These are phyloP conservation scores for Chironex yamaguchii DNA, from an alignment of 30 jellyfish, hydroid and myxozoan genomes.

Conservation along the genomic window DNA sequence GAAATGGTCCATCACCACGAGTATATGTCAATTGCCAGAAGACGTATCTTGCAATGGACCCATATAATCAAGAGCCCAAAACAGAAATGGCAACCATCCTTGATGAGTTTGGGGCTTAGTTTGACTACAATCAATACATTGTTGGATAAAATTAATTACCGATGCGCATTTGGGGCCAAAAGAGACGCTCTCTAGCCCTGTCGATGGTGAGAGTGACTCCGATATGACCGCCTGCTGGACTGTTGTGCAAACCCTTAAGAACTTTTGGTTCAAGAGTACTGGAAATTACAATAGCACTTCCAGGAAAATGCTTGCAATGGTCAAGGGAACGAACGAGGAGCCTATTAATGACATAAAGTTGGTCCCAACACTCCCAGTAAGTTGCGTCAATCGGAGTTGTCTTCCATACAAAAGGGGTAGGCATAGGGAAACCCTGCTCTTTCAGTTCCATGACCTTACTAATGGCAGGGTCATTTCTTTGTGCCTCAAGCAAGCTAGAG, in stretches of 20 bases:
- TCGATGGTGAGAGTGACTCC: conserved; percentile 33
- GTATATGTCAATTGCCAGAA: conserved; percentile 46
- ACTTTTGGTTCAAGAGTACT: conserved; percentile 13
- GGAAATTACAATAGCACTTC: conserved; percentile 46
- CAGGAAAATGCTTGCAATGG: conserved; percentile 20
- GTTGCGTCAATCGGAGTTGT: too few species aligned
- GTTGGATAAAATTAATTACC: conserved; percentile 4
- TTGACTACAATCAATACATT: conserved; percentile 54
- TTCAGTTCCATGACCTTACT: background rate
- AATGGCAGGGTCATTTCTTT: conserved; percentile 28
- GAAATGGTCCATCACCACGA: conserved; percentile 65
- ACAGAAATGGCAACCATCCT: conserved; percentile 57
- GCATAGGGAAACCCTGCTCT: conserved; percentile 4
- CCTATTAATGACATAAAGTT: conserved; percentile 25
- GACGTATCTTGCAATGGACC: conserved; percentile 49
- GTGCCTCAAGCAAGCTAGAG: conserved; percentile 20
- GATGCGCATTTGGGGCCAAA: conserved; percentile 55
- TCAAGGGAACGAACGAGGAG: conserved; percentile 18
- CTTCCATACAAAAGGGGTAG: conserved; percentile 20
- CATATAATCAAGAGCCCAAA: conserved; percentile 58
- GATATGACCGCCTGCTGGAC: conserved; percentile 53
- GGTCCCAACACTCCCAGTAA: conserved; percentile 52
- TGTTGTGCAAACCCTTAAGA: conserved; percentile 46
- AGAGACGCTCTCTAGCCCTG: conserved; percentile 57
- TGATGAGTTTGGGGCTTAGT: conserved; percentile 7